A percentile compares a stretch with the other conserved stretches of the same genome.
phyloP scores from a whole-genome alignment of 30 jellyfish, hydroid and myxozoan species.

The Morbakka virulenta region DNA sequence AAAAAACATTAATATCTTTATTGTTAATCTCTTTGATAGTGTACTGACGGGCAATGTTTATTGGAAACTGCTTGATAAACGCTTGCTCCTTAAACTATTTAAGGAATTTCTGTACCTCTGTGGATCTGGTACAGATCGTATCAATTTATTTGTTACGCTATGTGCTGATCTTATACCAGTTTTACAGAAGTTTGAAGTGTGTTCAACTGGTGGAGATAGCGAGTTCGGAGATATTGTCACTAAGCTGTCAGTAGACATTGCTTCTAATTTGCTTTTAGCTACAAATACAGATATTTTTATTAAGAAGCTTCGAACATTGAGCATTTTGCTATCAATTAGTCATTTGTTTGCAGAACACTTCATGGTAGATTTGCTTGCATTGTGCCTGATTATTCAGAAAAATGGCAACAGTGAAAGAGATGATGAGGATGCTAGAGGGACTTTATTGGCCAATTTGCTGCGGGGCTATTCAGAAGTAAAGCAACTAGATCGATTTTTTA shows the following conservation, averaged over 20 bases:
- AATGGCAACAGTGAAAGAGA: neutral
- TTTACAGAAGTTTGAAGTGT: neutral
- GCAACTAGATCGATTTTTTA: neutral
- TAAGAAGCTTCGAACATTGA: neutral
- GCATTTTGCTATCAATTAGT: neutral
- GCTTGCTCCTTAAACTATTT: neutral
- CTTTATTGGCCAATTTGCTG: neutral
- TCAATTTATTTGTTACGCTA: neutral
- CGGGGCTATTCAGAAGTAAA: neutral
- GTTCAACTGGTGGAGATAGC: neutral
- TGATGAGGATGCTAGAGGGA: neutral
- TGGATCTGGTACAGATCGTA: neutral
- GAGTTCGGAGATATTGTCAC: neutral
- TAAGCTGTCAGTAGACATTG: neutral
- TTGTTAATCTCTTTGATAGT: neutral
- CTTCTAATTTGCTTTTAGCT: neutral
- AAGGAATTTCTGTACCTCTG: neutral
- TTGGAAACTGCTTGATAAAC: neutral
- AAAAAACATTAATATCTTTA: neutral
- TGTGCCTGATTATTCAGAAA: neutral
- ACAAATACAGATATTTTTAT: neutral
- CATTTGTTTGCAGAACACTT: neutral
- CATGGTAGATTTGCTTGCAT: neutral
- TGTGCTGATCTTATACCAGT: neutral
- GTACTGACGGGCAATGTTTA: neutral